Evolutionary conservation across 2,797 vertebrate genomes (phyloP), one percentile per base, ranked within the genome.

Genomic region (Gallinago stenura): DNA sequence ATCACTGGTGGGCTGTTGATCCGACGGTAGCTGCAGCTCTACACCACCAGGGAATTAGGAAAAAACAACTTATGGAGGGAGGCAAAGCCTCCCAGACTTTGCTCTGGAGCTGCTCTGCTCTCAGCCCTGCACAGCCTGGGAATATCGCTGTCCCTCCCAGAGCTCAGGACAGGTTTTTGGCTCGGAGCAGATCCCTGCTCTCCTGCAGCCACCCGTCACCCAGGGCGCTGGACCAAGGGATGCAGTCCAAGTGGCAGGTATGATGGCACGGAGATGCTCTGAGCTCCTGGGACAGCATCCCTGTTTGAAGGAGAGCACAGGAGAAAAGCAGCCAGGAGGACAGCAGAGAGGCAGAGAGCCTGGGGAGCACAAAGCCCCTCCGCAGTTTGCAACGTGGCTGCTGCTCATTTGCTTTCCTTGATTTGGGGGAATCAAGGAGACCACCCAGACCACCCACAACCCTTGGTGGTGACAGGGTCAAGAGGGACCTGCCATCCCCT

Each of bases 221-320:
- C 4, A 0, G 4, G 9, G 35, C 0, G 3, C n/a, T 24, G 12
- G 37, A 15, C 50, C 4, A 0, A 35, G 39, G 37, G 26, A 3
- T 28, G 39, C 45, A 70, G 45, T n/a, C 43, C 37, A 15, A 7
- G 53, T 28, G 21, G 26, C 57, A 21, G 54, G 35, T 12, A 2
- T 0, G 16, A 24, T 26, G 56, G 43, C 61, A 50, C 0, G 0
- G 76, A 28, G 19, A 3, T 2, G 15, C 15, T 68, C 64, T 1
- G 0, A 22, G 14, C 22, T 48, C 15, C 65, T 0, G 0, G 43
- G 30, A 13, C 81, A 75, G 51, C 17, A 15, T 13, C 48, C n/a
- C 0, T 1, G 75, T 46, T 31, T 20, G 22, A 82, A 80, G 70
- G 30, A 24, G 13, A 69, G 41, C 2, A 0, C 25, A 8, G 30